phyloP scores from a whole-genome alignment of 2,888 invertebrate genomes.

The Panorpa germanica region DNA sequence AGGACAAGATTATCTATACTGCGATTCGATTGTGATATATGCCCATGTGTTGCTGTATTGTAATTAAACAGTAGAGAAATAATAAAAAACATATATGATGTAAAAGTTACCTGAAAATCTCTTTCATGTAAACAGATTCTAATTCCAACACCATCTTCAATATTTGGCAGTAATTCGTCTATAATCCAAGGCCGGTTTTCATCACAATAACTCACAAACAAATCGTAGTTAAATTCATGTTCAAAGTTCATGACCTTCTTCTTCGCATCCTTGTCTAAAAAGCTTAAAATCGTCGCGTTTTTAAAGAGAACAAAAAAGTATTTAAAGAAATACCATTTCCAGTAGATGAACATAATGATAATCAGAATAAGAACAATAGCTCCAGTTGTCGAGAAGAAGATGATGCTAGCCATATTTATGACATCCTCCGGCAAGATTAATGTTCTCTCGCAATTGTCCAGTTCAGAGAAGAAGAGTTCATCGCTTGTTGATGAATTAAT shows the following conservation, averaged over 20 bases:
- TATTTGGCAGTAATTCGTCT: constrained; percentile 37
- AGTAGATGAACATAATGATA: constrained; percentile 20
- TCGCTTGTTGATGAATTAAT: constrained; percentile 19
- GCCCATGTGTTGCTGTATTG: too few relatives aligned
- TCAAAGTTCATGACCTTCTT: constrained; percentile 12
- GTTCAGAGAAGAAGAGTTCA: constrained; percentile 9
- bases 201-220: constrained; percentile 50
- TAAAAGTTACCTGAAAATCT: constrained; percentile 36
- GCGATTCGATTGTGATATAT: too few relatives aligned
- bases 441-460: too few relatives aligned
- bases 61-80: constrained; percentile 1
- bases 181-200: constrained; percentile 43
- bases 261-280: constrained; percentile 29
- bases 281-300: constrained; percentile 33
- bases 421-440: too few relatives aligned
- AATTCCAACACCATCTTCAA: constrained; percentile 35
- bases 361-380: constrained; percentile 14
- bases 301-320: constrained; percentile 36
- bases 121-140: constrained; percentile 50
- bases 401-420: too few relatives aligned
- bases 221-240: constrained; percentile 33
- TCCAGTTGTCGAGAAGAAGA: too few relatives aligned
- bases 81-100: neutral
- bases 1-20: too few relatives aligned
- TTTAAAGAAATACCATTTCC: constrained; percentile 33